Evolutionary conservation across 2,113 vertebrate genomes (phyloP).

Genomic region (Pan paniscus): DNA sequence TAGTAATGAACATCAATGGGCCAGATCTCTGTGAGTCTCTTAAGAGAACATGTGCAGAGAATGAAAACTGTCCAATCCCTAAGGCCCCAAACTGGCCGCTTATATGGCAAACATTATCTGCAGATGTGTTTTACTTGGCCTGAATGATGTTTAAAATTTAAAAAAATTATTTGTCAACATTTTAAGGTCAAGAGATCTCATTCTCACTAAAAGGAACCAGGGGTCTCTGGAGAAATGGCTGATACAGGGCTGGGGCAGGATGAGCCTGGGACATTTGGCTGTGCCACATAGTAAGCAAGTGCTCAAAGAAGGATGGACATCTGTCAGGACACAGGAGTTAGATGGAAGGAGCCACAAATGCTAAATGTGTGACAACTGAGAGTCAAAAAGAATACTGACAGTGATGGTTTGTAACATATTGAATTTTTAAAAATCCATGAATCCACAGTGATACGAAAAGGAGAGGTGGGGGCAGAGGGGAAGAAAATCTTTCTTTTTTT

Average conservation of each 20-base stretch:
- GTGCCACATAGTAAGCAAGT: neutral
- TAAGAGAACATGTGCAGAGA: neutral
- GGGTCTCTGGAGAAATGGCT: neutral
- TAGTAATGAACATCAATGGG: neutral
- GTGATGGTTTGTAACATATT: neutral
- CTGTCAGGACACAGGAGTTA: neutral
- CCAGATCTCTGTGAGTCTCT: neutral
- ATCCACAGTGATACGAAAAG: constrained; percentile 1
- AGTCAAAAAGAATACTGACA: neutral
- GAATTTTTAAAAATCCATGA: neutral
- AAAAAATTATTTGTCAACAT: neutral
- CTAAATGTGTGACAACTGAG: neutral
- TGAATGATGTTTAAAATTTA: neutral
- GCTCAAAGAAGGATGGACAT: neutral
- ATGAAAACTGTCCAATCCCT: neutral
- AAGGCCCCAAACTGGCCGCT: neutral
- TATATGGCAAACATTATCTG: neutral
- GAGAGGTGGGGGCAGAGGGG: no score
- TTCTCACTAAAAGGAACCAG: constrained; percentile 6
- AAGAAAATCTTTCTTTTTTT: neutral
- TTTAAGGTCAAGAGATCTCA: constrained; percentile 25
- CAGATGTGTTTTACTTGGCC: neutral
- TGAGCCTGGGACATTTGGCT: neutral
- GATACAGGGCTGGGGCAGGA: neutral
- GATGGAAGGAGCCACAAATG: neutral